A percentile compares a stretch with the other conserved stretches of the same genome.
These are phyloP conservation scores for Octodonta nipae DNA, from an alignment of 2,888 invertebrate genomes.

Conservation along the genomic window DNA sequence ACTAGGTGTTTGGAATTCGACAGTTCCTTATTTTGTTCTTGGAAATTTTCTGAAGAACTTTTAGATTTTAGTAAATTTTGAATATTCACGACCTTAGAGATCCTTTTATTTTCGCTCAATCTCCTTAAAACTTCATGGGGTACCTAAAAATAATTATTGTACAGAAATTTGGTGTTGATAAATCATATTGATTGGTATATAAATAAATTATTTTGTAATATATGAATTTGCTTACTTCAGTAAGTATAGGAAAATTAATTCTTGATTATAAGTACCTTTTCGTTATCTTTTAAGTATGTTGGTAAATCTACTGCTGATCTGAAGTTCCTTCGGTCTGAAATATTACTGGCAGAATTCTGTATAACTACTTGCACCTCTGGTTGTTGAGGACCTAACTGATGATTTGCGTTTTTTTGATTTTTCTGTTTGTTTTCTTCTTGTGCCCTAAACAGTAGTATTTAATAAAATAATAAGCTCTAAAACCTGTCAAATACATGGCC, in stretches of 20 bases:
- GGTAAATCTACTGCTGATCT: conserved; percentile 62
- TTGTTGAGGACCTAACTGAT: no score
- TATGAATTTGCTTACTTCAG: conserved; percentile 8
- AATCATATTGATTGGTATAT: conserved; percentile 1
- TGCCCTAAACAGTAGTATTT: no score
- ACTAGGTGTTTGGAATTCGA: conserved; percentile 43
- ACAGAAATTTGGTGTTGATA: no score
- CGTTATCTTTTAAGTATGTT: conserved; percentile 55
- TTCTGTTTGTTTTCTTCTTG: no score
- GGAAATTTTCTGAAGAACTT: no score
- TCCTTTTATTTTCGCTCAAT: conserved; percentile 47
- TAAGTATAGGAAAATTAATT: conserved; percentile 16
- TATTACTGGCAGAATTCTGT: no score
- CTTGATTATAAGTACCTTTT: conserved; percentile 41
- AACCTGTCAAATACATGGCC: no score
- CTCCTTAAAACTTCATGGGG: conserved; percentile 50
- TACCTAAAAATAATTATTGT: conserved; percentile 36
- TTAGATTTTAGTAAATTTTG: no score
- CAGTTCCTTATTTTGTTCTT: no score
- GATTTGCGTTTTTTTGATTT: no score
- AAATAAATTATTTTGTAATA: neutral
- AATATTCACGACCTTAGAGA: conserved; percentile 56
- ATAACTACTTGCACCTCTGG: no score
- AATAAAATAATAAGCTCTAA: no score
- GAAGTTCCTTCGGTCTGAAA: conserved; percentile 41